Conservation (phyloP, 2,888 invertebrate species). For the Octodonta nipae region DNA sequence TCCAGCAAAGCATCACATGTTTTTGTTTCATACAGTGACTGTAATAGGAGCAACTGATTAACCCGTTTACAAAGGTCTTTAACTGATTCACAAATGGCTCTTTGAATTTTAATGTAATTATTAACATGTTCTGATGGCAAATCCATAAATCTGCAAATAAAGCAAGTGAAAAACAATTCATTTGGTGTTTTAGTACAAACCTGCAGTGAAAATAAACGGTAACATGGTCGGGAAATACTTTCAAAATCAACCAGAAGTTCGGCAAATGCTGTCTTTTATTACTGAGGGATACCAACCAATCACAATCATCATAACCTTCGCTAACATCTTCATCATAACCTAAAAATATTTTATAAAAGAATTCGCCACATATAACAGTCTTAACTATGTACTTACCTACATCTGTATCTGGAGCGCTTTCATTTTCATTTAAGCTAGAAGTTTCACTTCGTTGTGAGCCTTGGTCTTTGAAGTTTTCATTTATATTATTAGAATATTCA, state of each 20-base stretch:
- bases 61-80: constrained; percentile 48
- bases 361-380: constrained; percentile 1
- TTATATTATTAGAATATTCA: not conserved
- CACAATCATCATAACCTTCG: constrained; percentile 45
- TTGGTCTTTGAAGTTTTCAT: constrained; percentile 14
- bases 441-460: constrained; percentile 28
- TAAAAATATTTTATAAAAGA: constrained; percentile 8
- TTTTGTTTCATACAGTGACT: constrained; percentile 51
- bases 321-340: constrained; percentile 53
- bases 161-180: no score
- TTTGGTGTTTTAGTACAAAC: no score
- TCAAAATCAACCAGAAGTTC: constrained; percentile 58
- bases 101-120: constrained; percentile 40
- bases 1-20: constrained; percentile 54
- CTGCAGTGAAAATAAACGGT: constrained; percentile 57
- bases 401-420: constrained; percentile 27
- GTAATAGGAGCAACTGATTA: constrained; percentile 56
- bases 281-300: constrained; percentile 42
- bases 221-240: constrained; percentile 43
- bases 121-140: constrained; percentile 40
- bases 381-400: constrained; percentile 23
- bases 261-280: constrained; percentile 43
- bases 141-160: constrained; percentile 41
- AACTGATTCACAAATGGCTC: constrained; percentile 42
- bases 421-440: constrained; percentile 28